Evolutionary conservation across 2,797 vertebrate species (phyloP), one percentile per base, ranked within the genome.

Genomic region (Urocyon cinereoargenteus): DNA sequence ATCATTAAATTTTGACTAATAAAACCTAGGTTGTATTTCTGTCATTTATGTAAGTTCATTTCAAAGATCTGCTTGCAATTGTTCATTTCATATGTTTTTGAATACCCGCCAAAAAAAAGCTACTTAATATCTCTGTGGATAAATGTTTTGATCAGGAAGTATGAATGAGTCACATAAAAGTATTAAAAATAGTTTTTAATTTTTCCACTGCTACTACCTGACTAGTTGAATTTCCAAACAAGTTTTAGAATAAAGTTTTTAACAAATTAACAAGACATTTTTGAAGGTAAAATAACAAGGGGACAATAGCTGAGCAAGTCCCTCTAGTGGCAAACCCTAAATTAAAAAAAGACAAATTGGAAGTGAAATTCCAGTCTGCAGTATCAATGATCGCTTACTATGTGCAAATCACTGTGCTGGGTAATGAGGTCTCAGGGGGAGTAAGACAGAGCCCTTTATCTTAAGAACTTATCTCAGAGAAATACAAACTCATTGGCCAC

Each of bases 21-120:
- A 79, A 36, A 90, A 84, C 19, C 18, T 68, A 55, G 62, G 14
- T 87, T 91, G 94, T 62, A 77, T 22, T 79, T 92, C 62, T 94
- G 51, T 72, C 77, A 90, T 72, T 91, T 86, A 86, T 59, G 26
- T 94, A 96, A 95, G n/a, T 75, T 82, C 3, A 0, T 87, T 96
- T 92, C 84, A 93, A 85, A 94, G 26, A 59, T 55, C 83, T 53
- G 75, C 84, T 86, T 95, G 8, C 1, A 72, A 93, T 96, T 89
- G 93, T 95, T 93, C 31, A 95, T 94, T 97, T 61, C 84, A 61
- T 89, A 36, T 92, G 66, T 82, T 94, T 97, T 51, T 90, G 89
- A 95, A 68, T 22, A 96, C 51, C 7, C 96, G 91, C 73, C 84
- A 89, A 15, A 96, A 9, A 96, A 96, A 75, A 89, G 26, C 70